Percentiles rank a stretch among this genome's conserved stretches.
Evolutionary conservation across 2,888 invertebrate genomes (phyloP).

Genomic region (Erebia epiphron): DNA sequence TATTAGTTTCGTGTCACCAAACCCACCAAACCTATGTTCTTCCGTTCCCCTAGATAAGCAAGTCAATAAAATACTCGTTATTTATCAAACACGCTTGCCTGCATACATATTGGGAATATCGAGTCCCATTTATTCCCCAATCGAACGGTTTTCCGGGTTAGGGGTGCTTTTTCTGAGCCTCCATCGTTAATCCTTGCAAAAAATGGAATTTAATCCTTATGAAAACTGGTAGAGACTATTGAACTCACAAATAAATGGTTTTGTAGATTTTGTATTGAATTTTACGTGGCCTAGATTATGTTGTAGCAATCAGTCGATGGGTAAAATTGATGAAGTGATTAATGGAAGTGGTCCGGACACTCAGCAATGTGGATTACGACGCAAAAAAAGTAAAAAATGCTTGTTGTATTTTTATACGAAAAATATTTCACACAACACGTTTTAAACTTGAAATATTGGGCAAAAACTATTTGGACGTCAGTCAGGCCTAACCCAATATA

Average conservation of each 20-base stretch:
- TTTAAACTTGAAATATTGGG: not conserved
- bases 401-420: not conserved
- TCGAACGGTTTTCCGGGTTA: conserved; percentile 17
- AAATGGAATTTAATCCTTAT: conserved; percentile 15
- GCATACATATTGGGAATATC: conserved; percentile 23
- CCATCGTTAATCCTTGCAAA: conserved; percentile 11
- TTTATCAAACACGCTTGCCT: conserved; percentile 22
- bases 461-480: not conserved
- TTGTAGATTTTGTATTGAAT: not conserved
- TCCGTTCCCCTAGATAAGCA: conserved; percentile 1
- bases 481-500: conserved; percentile 1
- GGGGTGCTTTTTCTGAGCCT: conserved; percentile 14
- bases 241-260: not conserved
- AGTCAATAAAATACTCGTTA: conserved; percentile 26
- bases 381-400: not conserved
- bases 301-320: not conserved
- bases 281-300: not conserved
- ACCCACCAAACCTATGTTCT: conserved; percentile 8
- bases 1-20: conserved; percentile 2
- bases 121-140: conserved; percentile 22
- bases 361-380: not conserved
- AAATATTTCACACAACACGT: not conserved
- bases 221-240: not conserved
- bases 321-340: not conserved
- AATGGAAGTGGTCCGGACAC: not conserved